These are phyloP conservation scores for Pterocles orientalis DNA, from an alignment of 2,113 vertebrate species.

Conservation along the genomic window DNA sequence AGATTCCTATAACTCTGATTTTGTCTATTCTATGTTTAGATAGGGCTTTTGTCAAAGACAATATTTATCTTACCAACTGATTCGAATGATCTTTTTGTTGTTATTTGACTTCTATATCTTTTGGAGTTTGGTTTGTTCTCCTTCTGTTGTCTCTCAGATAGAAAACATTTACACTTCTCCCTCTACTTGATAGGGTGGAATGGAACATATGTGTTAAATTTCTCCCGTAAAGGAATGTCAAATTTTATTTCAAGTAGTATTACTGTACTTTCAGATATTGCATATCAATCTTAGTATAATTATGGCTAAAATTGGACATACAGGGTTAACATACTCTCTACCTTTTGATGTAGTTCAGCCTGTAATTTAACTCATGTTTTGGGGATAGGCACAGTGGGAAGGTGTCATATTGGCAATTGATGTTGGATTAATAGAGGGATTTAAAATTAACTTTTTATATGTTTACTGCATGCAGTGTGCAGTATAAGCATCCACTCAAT, in stretches of 20 bases:
- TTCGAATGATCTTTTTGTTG: not conserved
- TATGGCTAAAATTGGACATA: not conserved
- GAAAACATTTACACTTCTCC: constrained; percentile 8
- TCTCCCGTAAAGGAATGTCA: not conserved
- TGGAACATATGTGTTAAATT: constrained; percentile 16
- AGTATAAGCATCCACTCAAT: not conserved
- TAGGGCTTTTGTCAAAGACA: not conserved
- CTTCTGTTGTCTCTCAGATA: constrained; percentile 10
- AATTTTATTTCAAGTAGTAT: constrained; percentile 25
- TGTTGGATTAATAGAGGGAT: not conserved
- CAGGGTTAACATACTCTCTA: not conserved
- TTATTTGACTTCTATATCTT: constrained; percentile 4
- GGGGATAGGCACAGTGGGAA: not conserved
- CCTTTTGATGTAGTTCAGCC: not conserved
- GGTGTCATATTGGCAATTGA: not conserved
- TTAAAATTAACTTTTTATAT: not conserved
- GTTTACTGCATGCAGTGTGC: not conserved
- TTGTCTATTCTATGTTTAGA: not conserved
- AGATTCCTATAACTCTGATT: not conserved
- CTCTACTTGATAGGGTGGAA: not conserved
- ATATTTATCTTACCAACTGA: not conserved
- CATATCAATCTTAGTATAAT: not conserved
- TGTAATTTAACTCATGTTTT: not conserved
- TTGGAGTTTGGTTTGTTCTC: not conserved
- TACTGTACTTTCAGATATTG: not conserved